phyloP scores from a whole-genome alignment of 2,888 invertebrate species.

The Cecidostiba fungosa region DNA sequence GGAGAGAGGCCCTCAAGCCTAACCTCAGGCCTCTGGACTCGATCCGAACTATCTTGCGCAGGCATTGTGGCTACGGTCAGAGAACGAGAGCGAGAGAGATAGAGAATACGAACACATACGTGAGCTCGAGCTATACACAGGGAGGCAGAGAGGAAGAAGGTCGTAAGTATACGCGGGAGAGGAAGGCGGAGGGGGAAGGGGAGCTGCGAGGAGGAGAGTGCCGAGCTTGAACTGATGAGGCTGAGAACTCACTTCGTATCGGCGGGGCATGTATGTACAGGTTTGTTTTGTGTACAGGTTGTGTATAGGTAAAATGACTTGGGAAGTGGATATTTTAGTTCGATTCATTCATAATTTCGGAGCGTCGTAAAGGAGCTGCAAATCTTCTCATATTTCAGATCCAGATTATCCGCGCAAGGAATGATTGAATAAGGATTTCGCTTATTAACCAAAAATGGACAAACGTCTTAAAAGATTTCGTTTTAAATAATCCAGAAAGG shows the following conservation, averaged over 20 bases:
- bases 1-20: constrained; percentile 65
- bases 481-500: not conserved
- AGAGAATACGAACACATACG: constrained; percentile 2
- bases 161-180: constrained; percentile 40
- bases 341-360: not conserved
- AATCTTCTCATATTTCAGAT: not conserved
- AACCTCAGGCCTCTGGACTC: constrained; percentile 67
- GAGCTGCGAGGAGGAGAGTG: constrained; percentile 17
- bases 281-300: constrained; percentile 25
- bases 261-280: constrained; percentile 29
- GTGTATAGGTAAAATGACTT: not conserved
- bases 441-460: too few relatives aligned
- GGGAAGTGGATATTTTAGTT: not conserved
- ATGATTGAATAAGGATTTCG: too few relatives aligned
- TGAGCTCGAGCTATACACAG: not conserved
- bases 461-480: not conserved
- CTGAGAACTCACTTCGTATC: constrained; percentile 39
- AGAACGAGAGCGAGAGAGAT: constrained; percentile 24
- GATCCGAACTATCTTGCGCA: constrained; percentile 68
- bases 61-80: constrained; percentile 57
- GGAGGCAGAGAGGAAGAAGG: constrained; percentile 33
- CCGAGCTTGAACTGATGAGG: constrained; percentile 49
- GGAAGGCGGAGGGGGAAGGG: constrained; percentile 15
- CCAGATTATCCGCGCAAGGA: too few relatives aligned
- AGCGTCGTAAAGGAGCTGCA: not conserved